A percentile compares a stretch with the other conserved stretches of the same genome.
phyloP scores from a whole-genome alignment of 2,113 vertebrate species.

The Azemiops feae region DNA sequence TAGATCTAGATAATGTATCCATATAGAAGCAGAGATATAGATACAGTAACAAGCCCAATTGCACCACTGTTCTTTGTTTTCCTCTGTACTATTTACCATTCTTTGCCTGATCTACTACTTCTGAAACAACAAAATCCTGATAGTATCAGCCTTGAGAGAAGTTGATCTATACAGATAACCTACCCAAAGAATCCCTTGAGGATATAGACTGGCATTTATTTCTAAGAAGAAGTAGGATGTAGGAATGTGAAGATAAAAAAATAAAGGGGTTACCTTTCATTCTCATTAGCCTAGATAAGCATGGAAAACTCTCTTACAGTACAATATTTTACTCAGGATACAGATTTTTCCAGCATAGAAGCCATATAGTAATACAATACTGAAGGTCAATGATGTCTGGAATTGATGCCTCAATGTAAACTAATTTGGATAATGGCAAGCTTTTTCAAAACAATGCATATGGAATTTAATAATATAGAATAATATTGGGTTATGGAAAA shows the following conservation, averaged over 20 bases:
- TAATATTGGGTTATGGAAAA: not conserved
- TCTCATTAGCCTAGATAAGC: not conserved
- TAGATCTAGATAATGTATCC: not conserved
- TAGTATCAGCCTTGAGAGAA: not conserved
- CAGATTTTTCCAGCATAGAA: not conserved
- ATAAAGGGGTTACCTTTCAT: not conserved
- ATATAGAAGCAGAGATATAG: not conserved
- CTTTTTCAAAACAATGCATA: not conserved
- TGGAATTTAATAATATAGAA: not conserved
- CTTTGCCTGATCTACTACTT: not conserved
- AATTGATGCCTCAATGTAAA: not conserved
- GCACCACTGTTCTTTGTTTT: not conserved
- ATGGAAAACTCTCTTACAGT: not conserved
- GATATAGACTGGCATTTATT: not conserved
- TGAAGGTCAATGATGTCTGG: not conserved
- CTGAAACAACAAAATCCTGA: not conserved
- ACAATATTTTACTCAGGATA: not conserved
- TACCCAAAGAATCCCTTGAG: not conserved
- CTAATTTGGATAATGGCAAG: not conserved
- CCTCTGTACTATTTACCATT: not conserved
- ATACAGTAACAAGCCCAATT: not conserved
- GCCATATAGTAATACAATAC: not conserved
- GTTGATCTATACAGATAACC: not conserved
- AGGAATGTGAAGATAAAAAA: not conserved
- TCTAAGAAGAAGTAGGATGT: not conserved